phyloP scores from a whole-genome alignment of 2,888 invertebrate genomes.

The Machimus atricapillus region DNA sequence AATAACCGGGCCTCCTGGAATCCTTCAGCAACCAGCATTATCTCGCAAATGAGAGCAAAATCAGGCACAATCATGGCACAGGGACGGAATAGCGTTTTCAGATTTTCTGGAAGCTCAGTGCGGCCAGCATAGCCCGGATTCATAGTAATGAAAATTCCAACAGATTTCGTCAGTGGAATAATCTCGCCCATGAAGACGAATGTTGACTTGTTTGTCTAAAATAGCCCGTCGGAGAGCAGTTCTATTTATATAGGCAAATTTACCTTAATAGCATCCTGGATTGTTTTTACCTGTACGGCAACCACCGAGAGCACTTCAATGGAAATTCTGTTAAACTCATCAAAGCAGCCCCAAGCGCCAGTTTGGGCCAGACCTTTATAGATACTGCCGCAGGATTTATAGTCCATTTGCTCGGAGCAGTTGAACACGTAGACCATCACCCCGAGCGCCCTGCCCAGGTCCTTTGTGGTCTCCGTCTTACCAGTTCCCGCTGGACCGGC shows the following conservation, averaged over 20 bases:
- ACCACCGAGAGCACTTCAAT: conserved; percentile 97
- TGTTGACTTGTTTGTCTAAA: conserved; percentile 71
- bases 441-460: conserved; percentile 93
- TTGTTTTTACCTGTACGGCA: conserved; percentile 89
- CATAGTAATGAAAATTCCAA: conserved; percentile 96
- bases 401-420: conserved; percentile 98
- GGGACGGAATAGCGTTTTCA: conserved; percentile 73
- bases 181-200: conserved; percentile 89
- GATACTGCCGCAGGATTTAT: conserved; percentile 94
- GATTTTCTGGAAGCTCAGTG: conserved; percentile 84
- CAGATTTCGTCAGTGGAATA: conserved; percentile 76
- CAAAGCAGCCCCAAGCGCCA: conserved; percentile 97
- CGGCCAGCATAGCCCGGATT: conserved; percentile 96
- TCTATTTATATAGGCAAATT: conserved; percentile 31
- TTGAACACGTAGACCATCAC: conserved; percentile 98
- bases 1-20: conserved; percentile 91
- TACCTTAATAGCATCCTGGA: conserved; percentile 86
- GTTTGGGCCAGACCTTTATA: conserved; percentile 94
- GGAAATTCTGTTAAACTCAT: conserved; percentile 96
- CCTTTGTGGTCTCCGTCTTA: conserved; percentile 97
- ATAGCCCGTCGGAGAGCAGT: neutral
- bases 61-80: conserved; percentile 97
- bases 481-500: conserved; percentile 96
- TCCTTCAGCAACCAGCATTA: conserved; percentile 97
- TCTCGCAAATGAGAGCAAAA: conserved; percentile 95